A percentile compares a stretch with the other conserved stretches of the same genome.
phyloP scores from a whole-genome alignment of 2,888 invertebrate species.

The Athetis lepigone region DNA sequence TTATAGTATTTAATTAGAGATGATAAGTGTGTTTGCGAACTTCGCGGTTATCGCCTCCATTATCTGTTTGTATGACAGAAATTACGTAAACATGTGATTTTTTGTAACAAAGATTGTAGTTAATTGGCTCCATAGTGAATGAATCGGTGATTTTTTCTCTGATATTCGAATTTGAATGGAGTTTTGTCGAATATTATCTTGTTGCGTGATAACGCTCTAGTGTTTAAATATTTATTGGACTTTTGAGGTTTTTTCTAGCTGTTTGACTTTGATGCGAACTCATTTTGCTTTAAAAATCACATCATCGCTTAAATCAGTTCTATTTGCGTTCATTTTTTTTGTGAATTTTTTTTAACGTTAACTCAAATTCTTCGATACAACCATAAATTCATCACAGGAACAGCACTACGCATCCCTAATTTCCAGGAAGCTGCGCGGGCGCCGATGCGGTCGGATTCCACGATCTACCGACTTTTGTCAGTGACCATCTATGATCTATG shows the following conservation, averaged over 20 bases:
- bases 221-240: slow-evolving; percentile 19
- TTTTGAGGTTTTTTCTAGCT: slow-evolving; percentile 2
- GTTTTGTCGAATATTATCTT: slow-evolving; percentile 43
- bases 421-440: slow-evolving; percentile 89
- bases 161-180: slow-evolving; percentile 46
- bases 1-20: slow-evolving; percentile 77
- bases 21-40: slow-evolving; percentile 75
- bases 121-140: slow-evolving; percentile 49
- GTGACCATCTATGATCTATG: slow-evolving; percentile 76
- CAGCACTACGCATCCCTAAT: slow-evolving; percentile 83
- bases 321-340: neutral
- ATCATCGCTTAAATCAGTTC: neutral
- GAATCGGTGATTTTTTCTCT: slow-evolving; percentile 40
- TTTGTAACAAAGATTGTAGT: slow-evolving; percentile 44
- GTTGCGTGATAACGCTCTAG: slow-evolving; percentile 28
- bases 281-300: neutral
- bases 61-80: slow-evolving; percentile 68
- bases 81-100: slow-evolving; percentile 69
- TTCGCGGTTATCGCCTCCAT: slow-evolving; percentile 67
- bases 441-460: slow-evolving; percentile 88
- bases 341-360: neutral
- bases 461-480: slow-evolving; percentile 83
- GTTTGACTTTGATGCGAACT: slow-evolving; percentile 13
- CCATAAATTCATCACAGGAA: slow-evolving; percentile 23
- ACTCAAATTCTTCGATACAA: slow-evolving; percentile 22